phyloP scores from a whole-genome alignment of 2,113 vertebrate species.

The Solea solea region DNA sequence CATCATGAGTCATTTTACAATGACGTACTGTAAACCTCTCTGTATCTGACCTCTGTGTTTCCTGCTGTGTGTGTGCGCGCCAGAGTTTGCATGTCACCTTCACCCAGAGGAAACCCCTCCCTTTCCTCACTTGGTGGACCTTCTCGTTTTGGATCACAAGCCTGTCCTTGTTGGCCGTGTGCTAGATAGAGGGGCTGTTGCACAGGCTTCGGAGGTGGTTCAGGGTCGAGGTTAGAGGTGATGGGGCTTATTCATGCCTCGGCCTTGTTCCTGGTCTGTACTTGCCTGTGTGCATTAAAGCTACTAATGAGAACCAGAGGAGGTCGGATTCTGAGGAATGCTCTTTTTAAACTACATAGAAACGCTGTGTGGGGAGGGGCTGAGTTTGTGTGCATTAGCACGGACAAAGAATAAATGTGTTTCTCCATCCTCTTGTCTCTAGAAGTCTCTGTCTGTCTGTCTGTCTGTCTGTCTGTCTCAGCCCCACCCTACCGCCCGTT shows the following conservation, averaged over 20 bases:
- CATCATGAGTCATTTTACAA: not conserved
- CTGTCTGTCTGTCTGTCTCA: conserved; percentile 5
- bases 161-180: conserved; percentile 37
- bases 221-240: conserved; percentile 65
- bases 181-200: conserved; percentile 16
- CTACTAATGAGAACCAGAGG: conserved; percentile 55
- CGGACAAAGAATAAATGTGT: conserved; percentile 38
- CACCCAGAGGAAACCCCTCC: conserved; percentile 41
- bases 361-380: conserved; percentile 23
- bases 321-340: conserved; percentile 54
- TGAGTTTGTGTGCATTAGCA: conserved; percentile 9
- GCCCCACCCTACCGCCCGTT: not conserved
- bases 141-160: conserved; percentile 38
- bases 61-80: conserved; percentile 1
- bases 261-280: conserved; percentile 33
- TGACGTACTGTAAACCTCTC: not conserved
- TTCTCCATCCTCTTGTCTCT: conserved; percentile 27
- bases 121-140: conserved; percentile 24
- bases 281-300: conserved; percentile 50
- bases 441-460: conserved; percentile 14
- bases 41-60: conserved; percentile 2
- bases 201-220: conserved; percentile 26
- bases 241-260: conserved; percentile 56
- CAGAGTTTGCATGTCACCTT: conserved; percentile 17
- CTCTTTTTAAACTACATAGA: conserved; percentile 41